Percentiles rank a stretch among this genome's conserved stretches.
Evolutionary conservation across 2,888 invertebrate genomes (phyloP).

Genomic region (Trichogramma dendrolimi): DNA sequence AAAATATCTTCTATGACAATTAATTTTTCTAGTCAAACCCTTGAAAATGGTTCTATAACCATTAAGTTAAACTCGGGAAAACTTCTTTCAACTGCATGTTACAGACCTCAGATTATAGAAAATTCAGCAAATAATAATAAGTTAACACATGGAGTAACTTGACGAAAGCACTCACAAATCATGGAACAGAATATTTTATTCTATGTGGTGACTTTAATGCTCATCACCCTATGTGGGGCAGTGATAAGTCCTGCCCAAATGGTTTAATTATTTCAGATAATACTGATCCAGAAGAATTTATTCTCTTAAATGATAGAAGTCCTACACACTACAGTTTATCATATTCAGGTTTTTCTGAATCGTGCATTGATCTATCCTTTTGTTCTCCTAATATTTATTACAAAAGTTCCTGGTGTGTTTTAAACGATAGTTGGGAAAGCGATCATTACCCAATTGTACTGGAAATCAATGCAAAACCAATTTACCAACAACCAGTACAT

Average conservation of each 20-base stretch:
- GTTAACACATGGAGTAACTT: not conserved
- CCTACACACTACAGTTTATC: not conserved
- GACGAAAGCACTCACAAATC: not conserved
- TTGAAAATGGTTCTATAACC: conserved; percentile 5
- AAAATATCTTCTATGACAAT: conserved; percentile 3
- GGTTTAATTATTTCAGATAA: too few species aligned
- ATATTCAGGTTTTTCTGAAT: not conserved
- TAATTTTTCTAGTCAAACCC: not conserved
- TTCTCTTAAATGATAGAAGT: not conserved
- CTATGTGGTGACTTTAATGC: too few species aligned
- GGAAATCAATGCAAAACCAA: not conserved
- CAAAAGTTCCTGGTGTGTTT: not conserved
- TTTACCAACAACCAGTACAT: not conserved
- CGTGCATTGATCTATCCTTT: conserved; percentile 11
- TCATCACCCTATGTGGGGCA: too few species aligned
- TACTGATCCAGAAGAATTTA: conserved; percentile 1
- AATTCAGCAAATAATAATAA: not conserved
- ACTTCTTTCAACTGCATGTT: conserved; percentile 11
- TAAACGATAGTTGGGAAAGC: conserved; percentile 5
- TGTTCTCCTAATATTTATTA: not conserved
- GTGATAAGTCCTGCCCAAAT: too few species aligned
- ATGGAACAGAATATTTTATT: not conserved
- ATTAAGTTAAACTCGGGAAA: not conserved
- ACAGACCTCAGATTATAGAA: conserved; percentile 3
- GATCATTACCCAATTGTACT: conserved; percentile 13